Percentiles rank a stretch among this genome's conserved stretches.
Evolutionary conservation across 2,888 invertebrate genomes (phyloP).

Genomic region (Meandrusa payeni): DNA sequence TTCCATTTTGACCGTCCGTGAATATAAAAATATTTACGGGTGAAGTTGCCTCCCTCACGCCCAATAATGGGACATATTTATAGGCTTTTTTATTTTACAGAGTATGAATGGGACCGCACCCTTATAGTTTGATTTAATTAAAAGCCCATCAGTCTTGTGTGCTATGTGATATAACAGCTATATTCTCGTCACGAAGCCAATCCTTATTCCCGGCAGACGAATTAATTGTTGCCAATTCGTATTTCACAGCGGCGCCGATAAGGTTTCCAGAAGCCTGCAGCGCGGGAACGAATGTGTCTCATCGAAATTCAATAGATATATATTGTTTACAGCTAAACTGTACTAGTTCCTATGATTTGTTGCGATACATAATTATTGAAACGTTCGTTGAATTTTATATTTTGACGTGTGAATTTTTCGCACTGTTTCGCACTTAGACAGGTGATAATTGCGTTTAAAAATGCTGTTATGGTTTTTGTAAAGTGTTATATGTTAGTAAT

Average conservation of each 20-base stretch:
- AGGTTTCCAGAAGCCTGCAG: constrained; percentile 1
- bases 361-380: constrained; percentile 5
- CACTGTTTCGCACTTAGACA: no score
- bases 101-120: no score
- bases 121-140: no score
- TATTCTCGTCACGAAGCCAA: constrained; percentile 18
- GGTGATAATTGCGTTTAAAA: no score
- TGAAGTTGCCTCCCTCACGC: no score
- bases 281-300: not conserved
- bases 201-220: constrained; percentile 15
- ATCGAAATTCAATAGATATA: constrained; percentile 15
- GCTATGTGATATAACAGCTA: constrained; percentile 11
- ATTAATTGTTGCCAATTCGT: constrained; percentile 19
- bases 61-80: no score
- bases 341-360: constrained; percentile 17
- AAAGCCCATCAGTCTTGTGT: no score
- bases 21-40: no score
- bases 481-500: no score
- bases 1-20: no score
- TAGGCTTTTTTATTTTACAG: no score
- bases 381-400: constrained; percentile 8
- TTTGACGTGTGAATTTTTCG: constrained; percentile 12
- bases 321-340: constrained; percentile 11
- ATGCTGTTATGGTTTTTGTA: no score
- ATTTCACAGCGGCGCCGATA: not conserved